Evolutionary conservation across 1,140 invertebrate species (phyloP).

Genomic region (Meloidogyne hapla): DNA sequence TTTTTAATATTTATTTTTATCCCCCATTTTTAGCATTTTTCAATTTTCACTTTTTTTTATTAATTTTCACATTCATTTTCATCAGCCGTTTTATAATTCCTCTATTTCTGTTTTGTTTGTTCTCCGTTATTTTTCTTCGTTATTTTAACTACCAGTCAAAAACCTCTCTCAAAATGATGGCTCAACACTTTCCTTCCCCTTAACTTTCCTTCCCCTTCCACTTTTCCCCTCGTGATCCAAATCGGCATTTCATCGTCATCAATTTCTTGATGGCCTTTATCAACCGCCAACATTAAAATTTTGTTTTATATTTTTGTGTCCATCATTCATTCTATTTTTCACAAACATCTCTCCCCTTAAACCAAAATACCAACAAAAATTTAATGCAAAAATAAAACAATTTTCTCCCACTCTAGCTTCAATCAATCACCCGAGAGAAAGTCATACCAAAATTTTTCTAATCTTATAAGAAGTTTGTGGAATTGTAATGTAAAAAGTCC

Average conservation of each 20-base stretch:
- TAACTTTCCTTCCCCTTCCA: no score
- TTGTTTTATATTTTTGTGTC: background rate
- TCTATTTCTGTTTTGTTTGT: no score
- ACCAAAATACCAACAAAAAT: background rate
- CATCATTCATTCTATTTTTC: slow-evolving; percentile 3
- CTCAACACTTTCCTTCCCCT: background rate
- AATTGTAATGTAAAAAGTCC: slow-evolving; percentile 6
- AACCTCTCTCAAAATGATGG: background rate
- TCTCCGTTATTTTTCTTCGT: background rate
- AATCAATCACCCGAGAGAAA: slow-evolving; percentile 5
- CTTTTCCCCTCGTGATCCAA: background rate
- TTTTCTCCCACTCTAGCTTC: background rate
- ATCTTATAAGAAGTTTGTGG: background rate
- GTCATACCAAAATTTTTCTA: background rate
- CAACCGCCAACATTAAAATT: background rate
- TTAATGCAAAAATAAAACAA: background rate
- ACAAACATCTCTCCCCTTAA: background rate
- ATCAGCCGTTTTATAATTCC: no score
- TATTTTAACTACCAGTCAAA: background rate
- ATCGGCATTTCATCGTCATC: background rate
- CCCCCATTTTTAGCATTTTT: no score
- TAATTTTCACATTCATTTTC: no score
- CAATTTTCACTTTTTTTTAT: no score
- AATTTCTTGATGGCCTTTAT: background rate
- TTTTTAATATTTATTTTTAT: no score